Evolutionary conservation across 2,797 vertebrate genomes (phyloP).

Genomic region (Bradypodion pumilum): DNA sequence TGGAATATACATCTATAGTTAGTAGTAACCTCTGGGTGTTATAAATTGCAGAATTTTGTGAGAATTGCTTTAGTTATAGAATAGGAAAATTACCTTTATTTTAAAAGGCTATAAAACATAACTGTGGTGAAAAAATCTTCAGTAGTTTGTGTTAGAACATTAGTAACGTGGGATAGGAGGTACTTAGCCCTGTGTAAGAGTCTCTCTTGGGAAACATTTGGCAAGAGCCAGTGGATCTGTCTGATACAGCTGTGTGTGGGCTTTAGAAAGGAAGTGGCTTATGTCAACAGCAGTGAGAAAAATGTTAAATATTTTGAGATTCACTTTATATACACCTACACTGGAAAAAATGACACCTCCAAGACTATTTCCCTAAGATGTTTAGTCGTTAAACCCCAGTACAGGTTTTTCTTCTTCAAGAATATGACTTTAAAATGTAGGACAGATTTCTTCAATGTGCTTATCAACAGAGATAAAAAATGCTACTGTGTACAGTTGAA

Average conservation of each 20-base stretch:
- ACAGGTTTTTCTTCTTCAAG: too few species aligned
- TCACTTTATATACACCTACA: conserved; percentile 89
- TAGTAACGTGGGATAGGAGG: conserved; percentile 61
- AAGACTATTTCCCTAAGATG: conserved; percentile 64
- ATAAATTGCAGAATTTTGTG: too few species aligned
- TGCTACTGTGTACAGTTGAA: neutral
- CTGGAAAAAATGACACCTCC: conserved; percentile 89
- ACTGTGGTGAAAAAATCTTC: neutral
- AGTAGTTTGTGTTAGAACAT: neutral
- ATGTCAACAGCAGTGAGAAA: conserved; percentile 76
- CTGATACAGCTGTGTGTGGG: conserved; percentile 74
- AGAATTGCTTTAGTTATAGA: neutral
- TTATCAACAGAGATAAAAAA: neutral
- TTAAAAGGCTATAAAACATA: neutral
- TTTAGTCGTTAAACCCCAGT: too few species aligned
- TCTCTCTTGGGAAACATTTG: conserved; percentile 43
- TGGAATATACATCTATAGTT: neutral
- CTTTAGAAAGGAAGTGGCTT: conserved; percentile 88
- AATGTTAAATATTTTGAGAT: conserved; percentile 75
- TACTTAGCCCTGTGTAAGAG: conserved; percentile 63
- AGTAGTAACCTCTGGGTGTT: neutral
- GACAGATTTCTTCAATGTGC: neutral
- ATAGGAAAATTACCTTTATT: neutral
- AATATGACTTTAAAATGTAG: conserved; percentile 4
- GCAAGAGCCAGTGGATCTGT: conserved; percentile 62